phyloP scores from a whole-genome alignment of 1,140 invertebrate genomes.

The Leptoteleia sp. region DNA sequence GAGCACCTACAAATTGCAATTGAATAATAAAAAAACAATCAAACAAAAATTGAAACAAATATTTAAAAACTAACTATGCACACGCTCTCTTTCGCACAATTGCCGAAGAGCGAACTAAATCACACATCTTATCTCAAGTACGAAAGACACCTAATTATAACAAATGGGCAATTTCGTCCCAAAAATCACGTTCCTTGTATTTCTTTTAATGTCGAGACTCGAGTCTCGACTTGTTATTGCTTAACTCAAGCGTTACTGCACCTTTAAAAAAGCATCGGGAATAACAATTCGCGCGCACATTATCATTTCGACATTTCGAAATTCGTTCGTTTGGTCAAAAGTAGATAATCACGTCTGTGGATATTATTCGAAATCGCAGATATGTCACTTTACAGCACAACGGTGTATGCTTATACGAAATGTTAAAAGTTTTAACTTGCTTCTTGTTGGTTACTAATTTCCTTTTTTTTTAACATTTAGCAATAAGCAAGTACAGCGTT shows the following conservation, averaged over 20 bases:
- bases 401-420: too few relatives aligned
- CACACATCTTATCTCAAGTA: slow-evolving; percentile 40
- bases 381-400: slow-evolving; percentile 33
- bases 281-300: slow-evolving; percentile 12
- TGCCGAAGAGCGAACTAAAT: slow-evolving; percentile 37
- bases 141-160: slow-evolving; percentile 52
- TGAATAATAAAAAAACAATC: slow-evolving; percentile 41
- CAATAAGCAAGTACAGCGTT: too few relatives aligned
- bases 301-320: slow-evolving; percentile 22
- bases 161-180: slow-evolving; percentile 30
- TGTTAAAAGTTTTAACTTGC: too few relatives aligned
- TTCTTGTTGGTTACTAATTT: too few relatives aligned
- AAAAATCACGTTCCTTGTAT: slow-evolving; percentile 39
- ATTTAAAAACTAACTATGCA: slow-evolving; percentile 61
- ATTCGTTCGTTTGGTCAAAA: slow-evolving; percentile 12
- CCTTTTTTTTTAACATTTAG: too few relatives aligned
- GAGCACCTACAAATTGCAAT: slow-evolving; percentile 64
- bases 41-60: slow-evolving; percentile 9
- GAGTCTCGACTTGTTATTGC: slow-evolving; percentile 17
- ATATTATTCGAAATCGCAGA: slow-evolving; percentile 60
- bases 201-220: slow-evolving; percentile 14
- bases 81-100: slow-evolving; percentile 23
- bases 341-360: slow-evolving; percentile 29
- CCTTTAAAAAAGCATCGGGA: slow-evolving; percentile 31
- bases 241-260: slow-evolving; percentile 31